Evolutionary conservation across 1,140 invertebrate genomes (phyloP), one percentile per base, ranked within the genome.

Genomic region (Liolophura sinensis): DNA sequence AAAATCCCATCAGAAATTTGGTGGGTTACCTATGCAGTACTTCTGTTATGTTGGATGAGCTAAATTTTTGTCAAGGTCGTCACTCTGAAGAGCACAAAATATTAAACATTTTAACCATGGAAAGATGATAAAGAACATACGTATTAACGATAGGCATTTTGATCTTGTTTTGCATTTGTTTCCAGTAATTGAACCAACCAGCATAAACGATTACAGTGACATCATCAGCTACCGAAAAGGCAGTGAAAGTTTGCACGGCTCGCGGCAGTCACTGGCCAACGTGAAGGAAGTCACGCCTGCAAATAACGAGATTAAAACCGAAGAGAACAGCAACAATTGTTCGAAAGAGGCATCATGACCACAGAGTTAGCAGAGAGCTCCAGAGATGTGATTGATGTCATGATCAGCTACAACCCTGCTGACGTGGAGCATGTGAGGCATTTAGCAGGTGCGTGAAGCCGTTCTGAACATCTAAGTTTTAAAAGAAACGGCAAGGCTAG

Each of bases 131-230:
- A 40, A 5, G 31, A 40, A 40, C n/a, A n/a, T n/a, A n/a, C n/a
- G n/a, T n/a, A n/a, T n/a, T n/a, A n/a, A n/a, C n/a, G n/a, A n/a
- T 40, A 40, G 9, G 31, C 31, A 40, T 5, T 40, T 9, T 40
- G 31, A 40, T 5, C 31, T 9, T 3, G 31, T 40, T 3, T 9
- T 5, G 31, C 9, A n/a, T 31, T 67, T 68, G 14, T 25, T 70
- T 71, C 57, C 62, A 77, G 75, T 77, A n/a, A 77, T 77, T 54
- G 75, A 77, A 56, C 71, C 75, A 1, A 73, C 75, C 40, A 77
- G 75, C 67, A 69, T 70, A 0, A 61, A 67, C 15, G 71, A 67
- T 40, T 46, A 57, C 7, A 72, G 69, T 62, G 71, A 71, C 12
- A 60, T 61, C 40, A 62, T 27, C 58, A 16, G 27, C n/a, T 22